Base-by-base conservation (phyloP, 2,113 vertebrate species). In the Stigmatopora argus region DNA sequence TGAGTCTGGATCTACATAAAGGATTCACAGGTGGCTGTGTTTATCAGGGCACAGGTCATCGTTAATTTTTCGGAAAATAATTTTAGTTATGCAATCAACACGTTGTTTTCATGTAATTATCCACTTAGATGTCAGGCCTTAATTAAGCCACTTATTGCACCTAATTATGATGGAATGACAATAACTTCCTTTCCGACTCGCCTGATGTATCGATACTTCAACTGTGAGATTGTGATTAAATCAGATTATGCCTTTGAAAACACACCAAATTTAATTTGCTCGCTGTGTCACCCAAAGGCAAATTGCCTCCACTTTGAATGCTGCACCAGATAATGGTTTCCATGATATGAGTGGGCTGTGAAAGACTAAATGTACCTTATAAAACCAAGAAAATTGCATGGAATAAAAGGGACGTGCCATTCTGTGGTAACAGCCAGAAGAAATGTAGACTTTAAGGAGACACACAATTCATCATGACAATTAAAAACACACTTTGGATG, bases 321-420 rank as follows among this genome's bases (percentile, higher is more conserved):
- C 84, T 86, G 73, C 60, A 67, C 62, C 64, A 85, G 81, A 90
- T 89, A 88, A 89, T 87, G 80, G 79, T 82, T 89, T 88, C 89
- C 88, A 89, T 83, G 79, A 83, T 82, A 31, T 82, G 72, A 81
- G 64, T 73, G 71, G 48, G 56, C 66, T 81, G 75, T 67, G 83
- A 62, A 76, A 74, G 75, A 83, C 80, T 83, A 85, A 88, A 89
- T 79, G 85, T 78, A 87, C 83, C 86, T 87, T 84, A 83, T 87
- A 84, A 88, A 89, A 85, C 65, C 77, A 80, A 87, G 83, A 82
- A 84, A 89, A 90, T 86, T 86, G 84, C 82, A 86, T 80, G 79
- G 83, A 87, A 87, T 83, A 75, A 82, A 81, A 78, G 66, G 81
- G 86, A 89, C 85, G 83, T 83, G 79, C 80, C 72, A 78, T 80